These are phyloP conservation scores for Ahaetulla prasina DNA, from an alignment of 2,113 vertebrate species.

Conservation along the genomic window DNA sequence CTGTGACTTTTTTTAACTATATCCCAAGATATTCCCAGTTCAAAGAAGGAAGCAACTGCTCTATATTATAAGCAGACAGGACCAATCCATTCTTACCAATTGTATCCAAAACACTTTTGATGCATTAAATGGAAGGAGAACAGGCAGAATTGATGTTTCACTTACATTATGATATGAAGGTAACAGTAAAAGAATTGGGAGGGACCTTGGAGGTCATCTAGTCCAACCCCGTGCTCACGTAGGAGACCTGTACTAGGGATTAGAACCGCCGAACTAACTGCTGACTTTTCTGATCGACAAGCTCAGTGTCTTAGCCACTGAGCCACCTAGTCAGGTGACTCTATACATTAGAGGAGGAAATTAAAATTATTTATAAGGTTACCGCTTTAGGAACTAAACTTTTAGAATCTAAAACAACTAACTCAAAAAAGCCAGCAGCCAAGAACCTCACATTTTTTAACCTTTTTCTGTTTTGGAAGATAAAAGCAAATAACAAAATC, in stretches of 20 bases:
- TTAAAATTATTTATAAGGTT: neutral
- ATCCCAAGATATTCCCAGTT: neutral
- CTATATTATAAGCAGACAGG: neutral
- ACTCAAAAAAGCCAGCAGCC: neutral
- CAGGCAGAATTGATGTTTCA: neutral
- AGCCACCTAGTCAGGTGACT: too few relatives aligned
- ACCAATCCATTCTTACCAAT: neutral
- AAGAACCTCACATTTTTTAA: neutral
- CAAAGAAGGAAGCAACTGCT: neutral
- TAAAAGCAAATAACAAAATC: neutral
- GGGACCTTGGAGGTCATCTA: too few relatives aligned
- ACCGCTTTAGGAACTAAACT: neutral
- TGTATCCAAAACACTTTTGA: neutral
- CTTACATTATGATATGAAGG: neutral
- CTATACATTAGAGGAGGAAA: neutral
- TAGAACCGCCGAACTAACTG: too few relatives aligned
- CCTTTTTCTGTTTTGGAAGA: neutral
- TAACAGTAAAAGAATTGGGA: too few relatives aligned
- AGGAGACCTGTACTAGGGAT: too few relatives aligned
- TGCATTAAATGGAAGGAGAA: neutral
- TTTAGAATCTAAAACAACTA: neutral
- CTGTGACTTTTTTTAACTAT: neutral
- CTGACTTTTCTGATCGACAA: too few relatives aligned
- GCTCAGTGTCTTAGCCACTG: too few relatives aligned
- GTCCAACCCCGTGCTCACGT: too few relatives aligned